phyloP scores from a whole-genome alignment of 2,888 invertebrate species.

The Muscina levida region DNA sequence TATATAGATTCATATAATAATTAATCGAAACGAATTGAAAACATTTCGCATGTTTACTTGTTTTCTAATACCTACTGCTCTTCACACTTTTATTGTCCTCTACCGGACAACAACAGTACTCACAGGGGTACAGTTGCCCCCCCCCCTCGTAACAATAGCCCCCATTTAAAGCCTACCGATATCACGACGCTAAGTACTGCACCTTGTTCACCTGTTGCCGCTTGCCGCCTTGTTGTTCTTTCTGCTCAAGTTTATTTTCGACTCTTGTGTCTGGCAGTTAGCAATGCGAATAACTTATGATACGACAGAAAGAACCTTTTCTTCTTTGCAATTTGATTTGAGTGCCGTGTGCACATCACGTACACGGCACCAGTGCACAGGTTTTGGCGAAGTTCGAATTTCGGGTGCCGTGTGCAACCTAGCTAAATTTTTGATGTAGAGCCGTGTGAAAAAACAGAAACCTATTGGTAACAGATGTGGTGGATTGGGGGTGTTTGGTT shows the following conservation, averaged over 20 bases:
- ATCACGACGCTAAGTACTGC: constrained; percentile 41
- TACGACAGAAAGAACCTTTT: constrained; percentile 24
- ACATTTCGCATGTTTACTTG: no score
- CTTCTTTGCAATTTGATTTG: constrained; percentile 1
- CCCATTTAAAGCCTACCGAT: constrained; percentile 53
- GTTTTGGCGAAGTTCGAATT: constrained; percentile 44
- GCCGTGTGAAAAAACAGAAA: constrained; percentile 15
- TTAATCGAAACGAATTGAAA: no score
- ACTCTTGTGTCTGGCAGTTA: constrained; percentile 48
- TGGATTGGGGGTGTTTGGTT: not conserved
- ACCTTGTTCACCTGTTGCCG: constrained; percentile 15
- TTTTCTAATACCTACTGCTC: no score
- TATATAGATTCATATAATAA: no score
- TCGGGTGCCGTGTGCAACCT: constrained; percentile 35
- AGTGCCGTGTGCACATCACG: constrained; percentile 53
- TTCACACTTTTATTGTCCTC: no score
- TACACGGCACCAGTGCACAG: constrained; percentile 32
- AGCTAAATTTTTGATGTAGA: not conserved
- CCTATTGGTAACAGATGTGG: not conserved
- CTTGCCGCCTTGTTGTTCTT: constrained; percentile 10
- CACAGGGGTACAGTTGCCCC: no score
- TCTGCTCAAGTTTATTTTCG: constrained; percentile 43
- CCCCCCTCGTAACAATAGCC: no score
- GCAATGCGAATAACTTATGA: constrained; percentile 45
- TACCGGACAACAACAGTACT: no score